Evolutionary conservation across 2,888 invertebrate genomes (phyloP), one percentile per base, ranked within the genome.

Genomic region (Hylaea fasciaria): DNA sequence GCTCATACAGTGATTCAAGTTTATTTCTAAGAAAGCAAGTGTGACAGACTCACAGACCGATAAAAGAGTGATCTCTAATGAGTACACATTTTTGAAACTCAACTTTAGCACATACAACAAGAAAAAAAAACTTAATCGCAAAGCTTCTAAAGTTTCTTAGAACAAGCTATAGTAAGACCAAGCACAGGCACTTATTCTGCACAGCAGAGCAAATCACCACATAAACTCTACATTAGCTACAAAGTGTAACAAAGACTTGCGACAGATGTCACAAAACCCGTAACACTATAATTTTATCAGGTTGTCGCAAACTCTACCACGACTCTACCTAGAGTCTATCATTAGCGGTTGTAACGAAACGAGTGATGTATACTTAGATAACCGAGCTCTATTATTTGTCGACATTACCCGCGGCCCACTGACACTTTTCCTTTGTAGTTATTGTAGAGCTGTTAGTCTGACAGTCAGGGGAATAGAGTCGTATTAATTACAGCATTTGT

Each of bases 381-480:
- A 62, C 56, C 17, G 10, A n/a, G 55, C 70, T 56, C 69, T 76
- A 64, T 77, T 77, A 81, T 62, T 62, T 81, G 37, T 63, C 58
- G 69, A 73, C 76, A 78, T 81, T 80, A 79, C 62, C 61, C 46
- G 58, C 68, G 65, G 66, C 72, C 73, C 66, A 75, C 72, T 75
- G 77, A 79, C 81, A 81, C 78, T 75, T 68, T 74, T 73, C 71
- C 69, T 72, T 73, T 78, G 74, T 78, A 80, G 82, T 82, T 79
- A 77, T 65, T 80, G 77, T 56, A 41, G 35, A 37, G 55, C 11
- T 54, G 0, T 7, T 14, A 17, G 12, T 51, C 46, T 50, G 35
- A 49, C 46, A 28, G 60, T n/a, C 46, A 28, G 60, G 16, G 35
- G 44, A 58, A 59, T 51, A 60, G 51, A 55, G 59, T 22, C 13